phyloP scores from a whole-genome alignment of 2,113 vertebrate genomes.

The Phaethon lepturus region DNA sequence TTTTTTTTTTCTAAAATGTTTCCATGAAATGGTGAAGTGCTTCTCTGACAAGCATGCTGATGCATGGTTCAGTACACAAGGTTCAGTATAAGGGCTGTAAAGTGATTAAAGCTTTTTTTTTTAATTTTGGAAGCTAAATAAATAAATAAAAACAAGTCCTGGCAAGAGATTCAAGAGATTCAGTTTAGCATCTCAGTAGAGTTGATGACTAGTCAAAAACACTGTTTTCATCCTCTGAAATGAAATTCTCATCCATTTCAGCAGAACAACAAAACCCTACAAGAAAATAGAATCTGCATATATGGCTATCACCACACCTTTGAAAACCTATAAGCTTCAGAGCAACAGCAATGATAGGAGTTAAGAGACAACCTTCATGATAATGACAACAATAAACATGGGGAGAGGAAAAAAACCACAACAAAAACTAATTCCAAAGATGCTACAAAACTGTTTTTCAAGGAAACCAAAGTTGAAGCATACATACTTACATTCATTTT shows the following conservation, averaged over 20 bases:
- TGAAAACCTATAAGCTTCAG: neutral
- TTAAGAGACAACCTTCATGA: neutral
- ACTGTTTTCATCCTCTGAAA: neutral
- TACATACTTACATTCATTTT: neutral
- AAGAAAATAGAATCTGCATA: neutral
- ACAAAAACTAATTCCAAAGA: neutral
- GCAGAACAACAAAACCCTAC: neutral
- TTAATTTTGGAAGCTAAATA: neutral
- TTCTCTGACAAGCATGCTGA: neutral
- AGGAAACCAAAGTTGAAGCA: neutral
- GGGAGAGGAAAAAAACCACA: fast-evolving
- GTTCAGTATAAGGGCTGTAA: neutral
- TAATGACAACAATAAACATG: neutral
- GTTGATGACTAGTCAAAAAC: neutral
- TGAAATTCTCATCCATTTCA: neutral
- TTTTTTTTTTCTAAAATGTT: neutral
- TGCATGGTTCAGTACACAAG: neutral
- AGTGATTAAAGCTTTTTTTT: neutral
- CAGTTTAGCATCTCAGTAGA: neutral
- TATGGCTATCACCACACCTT: neutral
- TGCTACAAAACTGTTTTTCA: neutral
- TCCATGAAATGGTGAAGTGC: neutral
- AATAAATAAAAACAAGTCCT: neutral
- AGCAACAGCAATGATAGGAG: neutral
- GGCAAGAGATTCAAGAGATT: neutral